A percentile compares a stretch with the other conserved stretches of the same genome.
Conservation (phyloP, 1,140 invertebrate genomes). For the Cydia splendana region DNA sequence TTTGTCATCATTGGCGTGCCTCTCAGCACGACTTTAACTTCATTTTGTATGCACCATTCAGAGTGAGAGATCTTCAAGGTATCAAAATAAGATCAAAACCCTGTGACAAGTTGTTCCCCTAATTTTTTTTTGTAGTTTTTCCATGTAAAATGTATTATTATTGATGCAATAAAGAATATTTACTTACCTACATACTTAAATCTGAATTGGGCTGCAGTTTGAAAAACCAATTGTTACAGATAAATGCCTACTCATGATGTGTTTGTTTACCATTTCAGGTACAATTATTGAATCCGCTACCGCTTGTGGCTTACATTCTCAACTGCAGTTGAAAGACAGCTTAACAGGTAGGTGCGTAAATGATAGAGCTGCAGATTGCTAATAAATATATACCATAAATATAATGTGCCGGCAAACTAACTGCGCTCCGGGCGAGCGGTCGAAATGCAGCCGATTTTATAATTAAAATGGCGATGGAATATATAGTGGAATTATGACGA, state of each 20-base stretch:
- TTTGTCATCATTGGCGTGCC: too few relatives aligned
- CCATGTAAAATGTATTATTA: too few relatives aligned
- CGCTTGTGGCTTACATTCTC: slow-evolving; percentile 12
- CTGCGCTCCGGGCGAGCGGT: neutral
- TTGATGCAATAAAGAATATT: too few relatives aligned
- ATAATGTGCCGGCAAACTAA: slow-evolving; percentile 1
- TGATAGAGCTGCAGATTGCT: slow-evolving; percentile 28
- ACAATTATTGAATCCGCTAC: neutral
- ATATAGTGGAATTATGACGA: neutral
- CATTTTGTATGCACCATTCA: too few relatives aligned
- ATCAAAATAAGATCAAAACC: too few relatives aligned
- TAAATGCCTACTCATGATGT: neutral
- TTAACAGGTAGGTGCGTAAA: slow-evolving; percentile 28
- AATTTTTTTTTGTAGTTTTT: too few relatives aligned
- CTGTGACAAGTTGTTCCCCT: too few relatives aligned
- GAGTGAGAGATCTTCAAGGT: too few relatives aligned
- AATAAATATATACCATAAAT: slow-evolving; percentile 27
- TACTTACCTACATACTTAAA: too few relatives aligned
- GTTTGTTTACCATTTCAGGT: neutral
- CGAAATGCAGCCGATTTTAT: slow-evolving; percentile 23
- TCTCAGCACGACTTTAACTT: too few relatives aligned
- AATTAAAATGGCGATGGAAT: slow-evolving; percentile 15
- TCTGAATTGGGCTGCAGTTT: too few relatives aligned
- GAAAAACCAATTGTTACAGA: too few relatives aligned
- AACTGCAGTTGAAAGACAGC: slow-evolving; percentile 9